Conservation (phyloP, 2,797 vertebrate genomes). For the Tapirus indicus region DNA sequence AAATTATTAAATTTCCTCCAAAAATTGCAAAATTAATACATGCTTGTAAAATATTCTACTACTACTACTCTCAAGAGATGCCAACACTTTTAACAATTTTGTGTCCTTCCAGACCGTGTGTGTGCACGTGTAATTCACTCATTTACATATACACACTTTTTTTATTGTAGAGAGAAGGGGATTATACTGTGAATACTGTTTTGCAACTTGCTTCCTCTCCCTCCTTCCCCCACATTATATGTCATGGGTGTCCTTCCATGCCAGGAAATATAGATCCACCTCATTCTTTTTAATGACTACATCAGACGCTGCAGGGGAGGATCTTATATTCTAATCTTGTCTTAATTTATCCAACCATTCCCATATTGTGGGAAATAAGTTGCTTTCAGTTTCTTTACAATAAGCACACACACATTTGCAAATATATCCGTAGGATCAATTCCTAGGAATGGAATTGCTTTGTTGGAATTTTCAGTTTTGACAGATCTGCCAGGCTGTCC, state of each 20-base stretch:
- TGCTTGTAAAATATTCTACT: neutral
- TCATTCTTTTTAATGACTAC: neutral
- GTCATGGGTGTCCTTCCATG: neutral
- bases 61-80: neutral
- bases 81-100: neutral
- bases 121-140: neutral
- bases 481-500: neutral
- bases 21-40: neutral
- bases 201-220: neutral
- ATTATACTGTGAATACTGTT: neutral
- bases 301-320: neutral
- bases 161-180: neutral
- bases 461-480: neutral
- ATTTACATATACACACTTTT: neutral
- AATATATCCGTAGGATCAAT: rapidly evolving
- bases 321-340: neutral
- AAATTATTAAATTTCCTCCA: neutral
- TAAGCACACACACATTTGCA: neutral
- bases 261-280: neutral
- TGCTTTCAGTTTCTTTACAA: neutral
- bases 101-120: neutral
- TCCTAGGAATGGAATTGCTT: neutral
- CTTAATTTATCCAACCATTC: neutral
- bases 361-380: no score
- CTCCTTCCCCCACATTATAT: rapidly evolving